Evolutionary conservation across 2,113 vertebrate genomes (phyloP).

Genomic region (Propithecus coquereli): DNA sequence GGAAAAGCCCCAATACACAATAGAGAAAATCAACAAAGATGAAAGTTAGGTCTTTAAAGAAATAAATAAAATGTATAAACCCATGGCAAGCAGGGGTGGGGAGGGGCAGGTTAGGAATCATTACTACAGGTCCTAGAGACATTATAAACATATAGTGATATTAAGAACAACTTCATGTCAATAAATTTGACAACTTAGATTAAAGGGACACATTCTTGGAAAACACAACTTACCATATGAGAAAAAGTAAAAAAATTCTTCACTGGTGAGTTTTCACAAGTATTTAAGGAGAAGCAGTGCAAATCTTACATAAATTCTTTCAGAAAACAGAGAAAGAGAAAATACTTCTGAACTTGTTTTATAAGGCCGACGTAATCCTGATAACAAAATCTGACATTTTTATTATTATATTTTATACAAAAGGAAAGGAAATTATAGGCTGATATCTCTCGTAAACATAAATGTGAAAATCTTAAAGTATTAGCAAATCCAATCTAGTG

Average conservation of each 20-base stretch:
- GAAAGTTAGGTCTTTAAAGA: neutral
- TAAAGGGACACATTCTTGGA: neutral
- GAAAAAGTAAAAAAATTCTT: neutral
- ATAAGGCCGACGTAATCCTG: neutral
- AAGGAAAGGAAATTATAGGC: neutral
- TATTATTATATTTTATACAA: neutral
- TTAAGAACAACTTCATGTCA: neutral
- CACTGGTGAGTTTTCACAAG: neutral
- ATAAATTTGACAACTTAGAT: neutral
- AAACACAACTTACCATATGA: neutral
- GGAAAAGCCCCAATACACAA: neutral
- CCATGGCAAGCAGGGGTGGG: neutral
- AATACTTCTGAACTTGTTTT: neutral
- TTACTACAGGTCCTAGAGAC: neutral
- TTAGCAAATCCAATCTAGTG: neutral
- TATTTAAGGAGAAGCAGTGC: neutral
- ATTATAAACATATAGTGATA: neutral
- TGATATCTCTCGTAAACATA: neutral
- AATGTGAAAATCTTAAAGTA: neutral
- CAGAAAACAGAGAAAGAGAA: neutral
- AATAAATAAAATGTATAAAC: neutral
- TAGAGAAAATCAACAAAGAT: neutral
- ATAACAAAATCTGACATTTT: neutral
- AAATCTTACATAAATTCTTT: neutral
- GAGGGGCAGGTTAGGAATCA: too few species aligned